These are phyloP conservation scores for Archocentrus centrarchus DNA, from an alignment of 2,113 vertebrate genomes.

Conservation along the genomic window DNA sequence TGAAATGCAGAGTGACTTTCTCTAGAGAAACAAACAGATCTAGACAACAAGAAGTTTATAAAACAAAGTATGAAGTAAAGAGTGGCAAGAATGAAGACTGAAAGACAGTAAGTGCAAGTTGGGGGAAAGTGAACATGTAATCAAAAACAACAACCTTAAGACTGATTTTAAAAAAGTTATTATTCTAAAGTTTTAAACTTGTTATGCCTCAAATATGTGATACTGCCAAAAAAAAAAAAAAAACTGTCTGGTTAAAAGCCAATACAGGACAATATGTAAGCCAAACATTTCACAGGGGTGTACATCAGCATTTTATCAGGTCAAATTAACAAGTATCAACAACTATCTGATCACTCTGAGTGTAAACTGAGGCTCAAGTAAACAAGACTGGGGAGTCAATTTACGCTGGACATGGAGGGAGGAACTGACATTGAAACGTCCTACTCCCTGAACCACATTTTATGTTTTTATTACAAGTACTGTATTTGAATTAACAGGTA, in stretches of 20 bases:
- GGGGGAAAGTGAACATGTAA: neutral
- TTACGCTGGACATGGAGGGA: constrained; percentile 33
- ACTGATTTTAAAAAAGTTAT: neutral
- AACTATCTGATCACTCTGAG: constrained; percentile 23
- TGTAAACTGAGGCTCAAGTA: constrained; percentile 15
- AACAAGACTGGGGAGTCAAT: constrained; percentile 11
- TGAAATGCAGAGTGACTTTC: constrained; percentile 80
- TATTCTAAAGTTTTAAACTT: neutral
- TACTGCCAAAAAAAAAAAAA: constrained; percentile 52
- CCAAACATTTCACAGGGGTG: constrained; percentile 25
- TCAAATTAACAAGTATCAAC: constrained; percentile 14
- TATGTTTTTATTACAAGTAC: constrained; percentile 38
- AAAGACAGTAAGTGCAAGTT: constrained; percentile 6
- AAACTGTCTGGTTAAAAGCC: neutral
- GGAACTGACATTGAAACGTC: constrained; percentile 7
- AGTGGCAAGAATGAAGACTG: neutral
- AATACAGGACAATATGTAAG: constrained; percentile 27
- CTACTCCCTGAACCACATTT: constrained; percentile 32
- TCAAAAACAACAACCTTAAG: neutral
- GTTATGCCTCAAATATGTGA: constrained; percentile 68
- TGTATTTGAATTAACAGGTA: constrained; percentile 57
- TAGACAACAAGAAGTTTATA: neutral
- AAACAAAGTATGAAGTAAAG: neutral
- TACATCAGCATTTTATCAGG: constrained; percentile 28
- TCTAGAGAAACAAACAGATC: constrained; percentile 51